Conservation (phyloP, 2,797 vertebrate species). For the Heteromormyrus szaboi region DNA sequence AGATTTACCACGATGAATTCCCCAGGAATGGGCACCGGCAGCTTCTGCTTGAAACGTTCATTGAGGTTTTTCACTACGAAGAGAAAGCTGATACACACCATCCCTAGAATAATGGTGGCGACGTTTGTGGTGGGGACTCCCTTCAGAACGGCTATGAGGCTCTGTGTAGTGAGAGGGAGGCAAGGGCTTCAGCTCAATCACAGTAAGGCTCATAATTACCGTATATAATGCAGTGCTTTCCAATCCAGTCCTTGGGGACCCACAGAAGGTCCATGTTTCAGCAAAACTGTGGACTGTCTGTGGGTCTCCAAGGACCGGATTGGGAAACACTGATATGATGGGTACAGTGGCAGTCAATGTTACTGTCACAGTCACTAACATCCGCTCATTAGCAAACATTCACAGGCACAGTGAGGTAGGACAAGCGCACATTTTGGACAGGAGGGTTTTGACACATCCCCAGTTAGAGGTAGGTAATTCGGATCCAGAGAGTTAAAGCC, state of each 20-base stretch:
- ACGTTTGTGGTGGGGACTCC: conserved; percentile 77
- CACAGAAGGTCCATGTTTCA: not conserved
- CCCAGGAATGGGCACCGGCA: conserved; percentile 86
- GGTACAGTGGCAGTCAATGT: not conserved
- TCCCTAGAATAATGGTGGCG: conserved; percentile 69
- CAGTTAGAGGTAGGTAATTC: not conserved
- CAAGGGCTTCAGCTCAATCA: not conserved
- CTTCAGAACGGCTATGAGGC: conserved; percentile 66
- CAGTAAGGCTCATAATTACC: not conserved
- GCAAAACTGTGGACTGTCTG: not conserved
- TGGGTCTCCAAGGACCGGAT: not conserved
- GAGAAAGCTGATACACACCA: conserved; percentile 72
- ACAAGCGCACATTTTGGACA: not conserved
- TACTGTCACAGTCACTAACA: not conserved
- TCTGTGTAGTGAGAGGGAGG: conserved; percentile 56
- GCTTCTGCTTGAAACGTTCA: conserved; percentile 79
- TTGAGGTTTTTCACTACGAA: conserved; percentile 79
- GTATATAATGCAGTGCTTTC: not conserved
- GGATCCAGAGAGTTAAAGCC: not conserved
- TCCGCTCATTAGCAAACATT: not conserved
- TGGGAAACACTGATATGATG: not conserved
- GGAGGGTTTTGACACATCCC: not conserved
- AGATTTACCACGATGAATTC: conserved; percentile 84
- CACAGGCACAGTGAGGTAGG: not conserved
- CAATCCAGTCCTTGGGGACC: not conserved